phyloP scores from a whole-genome alignment of 2,797 vertebrate genomes.

The Acipenser oxyrinchus region DNA sequence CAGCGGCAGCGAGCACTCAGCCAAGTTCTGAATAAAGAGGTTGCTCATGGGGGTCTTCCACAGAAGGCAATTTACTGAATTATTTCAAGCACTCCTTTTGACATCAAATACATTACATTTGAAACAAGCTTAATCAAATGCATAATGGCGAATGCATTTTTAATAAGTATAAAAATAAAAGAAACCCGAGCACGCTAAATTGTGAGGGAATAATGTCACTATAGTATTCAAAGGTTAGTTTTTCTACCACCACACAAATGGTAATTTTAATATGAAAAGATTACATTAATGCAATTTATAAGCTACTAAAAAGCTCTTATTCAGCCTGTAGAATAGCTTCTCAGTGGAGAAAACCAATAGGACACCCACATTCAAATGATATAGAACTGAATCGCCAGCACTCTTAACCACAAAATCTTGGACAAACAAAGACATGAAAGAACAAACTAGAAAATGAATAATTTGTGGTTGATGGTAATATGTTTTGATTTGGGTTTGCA shows the following conservation, averaged over 20 bases:
- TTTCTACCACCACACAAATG: constrained; percentile 39
- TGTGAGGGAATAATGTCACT: constrained; percentile 58
- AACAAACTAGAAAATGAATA: too few relatives aligned
- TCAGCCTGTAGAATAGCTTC: constrained; percentile 31
- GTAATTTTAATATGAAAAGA: constrained; percentile 64
- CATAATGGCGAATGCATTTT: constrained; percentile 40
- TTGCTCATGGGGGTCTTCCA: constrained; percentile 12
- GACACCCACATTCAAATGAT: constrained; percentile 1
- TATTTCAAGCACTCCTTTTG: background rate
- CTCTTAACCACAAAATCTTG: background rate
- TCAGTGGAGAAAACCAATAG: constrained; percentile 2
- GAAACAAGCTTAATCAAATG: constrained; percentile 52
- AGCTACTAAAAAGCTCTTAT: constrained; percentile 22
- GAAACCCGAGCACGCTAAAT: constrained; percentile 28
- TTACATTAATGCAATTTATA: constrained; percentile 47
- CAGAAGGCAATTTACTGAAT: constrained; percentile 31
- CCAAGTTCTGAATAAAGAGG: constrained; percentile 7
- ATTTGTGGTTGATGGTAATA: too few relatives aligned
- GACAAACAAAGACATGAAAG: background rate
- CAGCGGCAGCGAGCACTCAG: background rate
- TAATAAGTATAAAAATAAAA: constrained; percentile 21
- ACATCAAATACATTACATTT: constrained; percentile 46
- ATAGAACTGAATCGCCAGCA: background rate
- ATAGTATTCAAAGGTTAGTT: constrained; percentile 60
- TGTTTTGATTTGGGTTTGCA: too few relatives aligned